phyloP scores from a whole-genome alignment of 2,888 invertebrate genomes.

The Calliopum simillimum region DNA sequence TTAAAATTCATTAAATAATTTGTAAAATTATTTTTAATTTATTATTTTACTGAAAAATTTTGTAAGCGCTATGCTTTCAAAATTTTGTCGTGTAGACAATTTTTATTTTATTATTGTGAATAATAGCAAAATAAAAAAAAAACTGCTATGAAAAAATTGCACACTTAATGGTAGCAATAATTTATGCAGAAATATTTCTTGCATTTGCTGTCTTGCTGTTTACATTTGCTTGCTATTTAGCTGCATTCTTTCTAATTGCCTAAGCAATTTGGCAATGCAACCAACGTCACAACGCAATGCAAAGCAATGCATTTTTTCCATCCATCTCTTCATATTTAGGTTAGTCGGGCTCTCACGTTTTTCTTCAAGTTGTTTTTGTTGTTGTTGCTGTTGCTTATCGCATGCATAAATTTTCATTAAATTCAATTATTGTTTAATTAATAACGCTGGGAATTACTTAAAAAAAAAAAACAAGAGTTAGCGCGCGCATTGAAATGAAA shows the following conservation, averaged over 20 bases:
- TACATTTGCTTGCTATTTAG: neutral
- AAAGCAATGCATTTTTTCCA: neutral
- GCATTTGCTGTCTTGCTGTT: neutral
- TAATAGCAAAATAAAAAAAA: no score
- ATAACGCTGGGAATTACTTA: neutral
- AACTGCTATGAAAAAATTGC: no score
- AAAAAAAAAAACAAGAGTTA: no score
- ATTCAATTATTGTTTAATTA: neutral
- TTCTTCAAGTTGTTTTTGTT: conserved; percentile 1
- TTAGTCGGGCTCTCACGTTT: conserved; percentile 17
- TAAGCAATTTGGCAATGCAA: conserved; percentile 10
- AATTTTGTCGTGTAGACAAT: no score
- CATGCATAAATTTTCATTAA: neutral
- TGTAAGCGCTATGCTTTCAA: no score
- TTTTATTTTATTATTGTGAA: no score
- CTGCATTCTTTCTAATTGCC: conserved; percentile 14
- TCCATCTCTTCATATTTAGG: neutral
- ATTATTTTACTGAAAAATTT: no score
- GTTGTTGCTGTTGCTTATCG: neutral
- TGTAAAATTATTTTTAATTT: no score
- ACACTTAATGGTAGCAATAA: neutral
- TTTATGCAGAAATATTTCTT: neutral
- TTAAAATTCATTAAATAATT: no score
- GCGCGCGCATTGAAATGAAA: neutral
- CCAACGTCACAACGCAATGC: no score